Percentiles rank a stretch among this genome's conserved stretches.
These are phyloP conservation scores for Pollenia griseotomentosa DNA, from an alignment of 2,888 invertebrate species.

Conservation along the genomic window DNA sequence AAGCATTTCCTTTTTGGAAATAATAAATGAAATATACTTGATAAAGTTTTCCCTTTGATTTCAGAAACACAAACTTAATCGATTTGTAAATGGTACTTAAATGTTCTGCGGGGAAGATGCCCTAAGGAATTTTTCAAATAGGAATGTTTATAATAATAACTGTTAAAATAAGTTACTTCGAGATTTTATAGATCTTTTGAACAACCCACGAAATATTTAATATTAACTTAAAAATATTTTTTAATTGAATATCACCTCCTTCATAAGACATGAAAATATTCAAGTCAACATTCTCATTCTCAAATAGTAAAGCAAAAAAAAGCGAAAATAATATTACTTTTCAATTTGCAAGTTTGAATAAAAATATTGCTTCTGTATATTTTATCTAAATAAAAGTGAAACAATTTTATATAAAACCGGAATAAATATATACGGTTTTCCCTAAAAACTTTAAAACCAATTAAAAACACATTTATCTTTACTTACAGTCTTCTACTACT, in stretches of 20 bases:
- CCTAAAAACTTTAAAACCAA: slow-evolving; percentile 71
- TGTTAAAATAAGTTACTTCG: not conserved
- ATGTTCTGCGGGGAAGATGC: slow-evolving; percentile 1
- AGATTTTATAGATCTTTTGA: not conserved
- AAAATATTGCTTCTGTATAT: slow-evolving; percentile 31
- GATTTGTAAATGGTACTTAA: slow-evolving; percentile 53
- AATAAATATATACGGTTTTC: slow-evolving; percentile 43
- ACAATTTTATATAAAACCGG: slow-evolving; percentile 13
- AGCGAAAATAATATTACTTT: slow-evolving; percentile 10
- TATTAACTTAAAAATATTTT: not conserved
- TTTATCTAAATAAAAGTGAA: slow-evolving; percentile 37
- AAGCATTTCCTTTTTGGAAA: not conserved
- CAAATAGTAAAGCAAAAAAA: not conserved
- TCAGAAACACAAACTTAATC: slow-evolving; percentile 54
- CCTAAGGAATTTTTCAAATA: not conserved
- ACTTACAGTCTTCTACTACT: slow-evolving; percentile 59
- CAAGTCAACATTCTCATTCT: not conserved
- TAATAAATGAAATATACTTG: slow-evolving; percentile 8
- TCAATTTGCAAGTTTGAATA: slow-evolving; percentile 50
- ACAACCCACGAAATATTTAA: no score
- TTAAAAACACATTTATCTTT: slow-evolving; percentile 72
- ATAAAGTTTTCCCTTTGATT: slow-evolving; percentile 43
- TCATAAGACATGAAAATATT: not conserved
- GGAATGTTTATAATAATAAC: no score
- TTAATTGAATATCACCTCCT: not conserved